Conservation (phyloP, 2,113 vertebrate species). For the Apeltes quadracus region DNA sequence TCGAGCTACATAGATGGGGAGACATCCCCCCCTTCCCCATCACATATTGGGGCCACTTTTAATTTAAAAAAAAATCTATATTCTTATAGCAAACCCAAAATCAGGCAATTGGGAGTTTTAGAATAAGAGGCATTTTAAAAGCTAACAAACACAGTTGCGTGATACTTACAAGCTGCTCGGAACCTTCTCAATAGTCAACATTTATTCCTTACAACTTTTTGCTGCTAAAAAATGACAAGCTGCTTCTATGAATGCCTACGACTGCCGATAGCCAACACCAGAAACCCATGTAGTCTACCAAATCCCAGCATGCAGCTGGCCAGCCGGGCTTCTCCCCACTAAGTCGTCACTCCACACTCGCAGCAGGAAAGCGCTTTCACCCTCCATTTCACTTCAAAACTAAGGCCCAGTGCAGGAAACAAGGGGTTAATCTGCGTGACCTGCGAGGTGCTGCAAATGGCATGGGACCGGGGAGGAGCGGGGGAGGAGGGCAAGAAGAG, state of each 20-base stretch:
- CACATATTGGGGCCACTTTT: not conserved
- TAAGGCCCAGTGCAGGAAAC: conserved; percentile 50
- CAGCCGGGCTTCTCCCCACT: not conserved
- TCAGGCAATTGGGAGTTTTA: not conserved
- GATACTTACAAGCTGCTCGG: conserved; percentile 5
- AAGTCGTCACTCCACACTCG: conserved; percentile 16
- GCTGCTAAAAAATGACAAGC: not conserved
- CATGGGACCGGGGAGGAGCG: not conserved
- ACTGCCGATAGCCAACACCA: conserved; percentile 5
- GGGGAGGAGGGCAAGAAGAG: not conserved
- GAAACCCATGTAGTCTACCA: conserved; percentile 8
- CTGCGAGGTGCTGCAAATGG: conserved; percentile 42
- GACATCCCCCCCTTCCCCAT: not conserved
- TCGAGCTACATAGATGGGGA: not conserved
- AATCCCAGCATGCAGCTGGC: conserved; percentile 43
- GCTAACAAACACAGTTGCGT: not conserved
- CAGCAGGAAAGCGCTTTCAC: conserved; percentile 42
- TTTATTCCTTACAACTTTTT: not conserved
- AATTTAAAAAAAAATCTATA: not conserved
- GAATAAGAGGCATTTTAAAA: not conserved
- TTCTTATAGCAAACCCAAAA: too few species aligned
- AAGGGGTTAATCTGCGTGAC: conserved; percentile 62
- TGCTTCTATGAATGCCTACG: conserved; percentile 1
- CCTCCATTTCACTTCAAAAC: conserved; percentile 50
- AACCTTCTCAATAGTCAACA: not conserved